Percentiles rank a stretch among this genome's conserved stretches.
Evolutionary conservation across 2,888 invertebrate species (phyloP).

Genomic region (Brassicogethes aeneus): DNA sequence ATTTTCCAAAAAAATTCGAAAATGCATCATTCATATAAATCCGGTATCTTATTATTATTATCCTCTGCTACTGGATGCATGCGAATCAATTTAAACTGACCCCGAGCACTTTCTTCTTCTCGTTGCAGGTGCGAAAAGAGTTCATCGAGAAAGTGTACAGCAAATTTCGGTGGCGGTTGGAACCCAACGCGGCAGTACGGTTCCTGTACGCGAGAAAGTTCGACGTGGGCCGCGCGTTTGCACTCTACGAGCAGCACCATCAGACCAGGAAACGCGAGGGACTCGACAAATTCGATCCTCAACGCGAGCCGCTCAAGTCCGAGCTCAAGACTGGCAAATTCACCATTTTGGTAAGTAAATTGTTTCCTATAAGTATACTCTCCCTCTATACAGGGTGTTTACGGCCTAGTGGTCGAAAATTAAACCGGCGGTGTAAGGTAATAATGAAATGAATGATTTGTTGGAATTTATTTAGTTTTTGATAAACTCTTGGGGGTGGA

Average conservation of each 20-base stretch:
- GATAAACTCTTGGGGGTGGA: too few species aligned
- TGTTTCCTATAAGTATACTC: slow-evolving; percentile 3
- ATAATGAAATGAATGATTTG: too few species aligned
- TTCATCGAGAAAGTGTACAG: slow-evolving; percentile 71
- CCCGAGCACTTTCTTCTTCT: too few species aligned
- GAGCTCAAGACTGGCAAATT: slow-evolving; percentile 93
- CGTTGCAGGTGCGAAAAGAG: slow-evolving; percentile 67
- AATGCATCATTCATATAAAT: too few species aligned
- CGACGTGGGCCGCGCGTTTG: slow-evolving; percentile 81
- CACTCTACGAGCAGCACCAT: slow-evolving; percentile 90
- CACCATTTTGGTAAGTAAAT: slow-evolving; percentile 78
- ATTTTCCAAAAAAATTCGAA: too few species aligned
- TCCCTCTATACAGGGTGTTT: too few species aligned
- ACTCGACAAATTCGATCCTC: slow-evolving; percentile 73
- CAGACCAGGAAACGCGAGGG: slow-evolving; percentile 80
- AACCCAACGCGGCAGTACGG: slow-evolving; percentile 73
- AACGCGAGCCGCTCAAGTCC: slow-evolving; percentile 70
- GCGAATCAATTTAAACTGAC: too few species aligned
- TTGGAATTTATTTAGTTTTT: too few species aligned
- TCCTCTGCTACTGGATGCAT: too few species aligned
- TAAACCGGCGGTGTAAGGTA: too few species aligned
- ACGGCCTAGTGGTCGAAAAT: too few species aligned
- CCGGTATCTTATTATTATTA: too few species aligned
- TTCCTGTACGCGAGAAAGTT: slow-evolving; percentile 92
- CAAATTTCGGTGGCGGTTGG: slow-evolving; percentile 45